These are phyloP conservation scores for Octomys mimax DNA, from an alignment of 2,797 vertebrate species.

Conservation along the genomic window DNA sequence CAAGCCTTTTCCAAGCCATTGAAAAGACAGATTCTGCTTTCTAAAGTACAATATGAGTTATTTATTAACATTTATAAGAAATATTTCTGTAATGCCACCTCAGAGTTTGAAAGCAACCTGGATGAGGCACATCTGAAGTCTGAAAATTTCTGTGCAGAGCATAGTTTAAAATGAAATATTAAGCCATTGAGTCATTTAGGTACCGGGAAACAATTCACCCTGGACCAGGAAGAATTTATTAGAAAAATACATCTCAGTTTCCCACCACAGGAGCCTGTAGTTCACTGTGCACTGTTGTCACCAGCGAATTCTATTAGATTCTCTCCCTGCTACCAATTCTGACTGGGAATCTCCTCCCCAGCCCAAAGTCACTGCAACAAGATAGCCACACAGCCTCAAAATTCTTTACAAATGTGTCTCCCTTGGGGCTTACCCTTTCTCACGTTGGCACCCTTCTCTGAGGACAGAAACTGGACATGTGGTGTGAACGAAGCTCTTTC, in stretches of 20 bases:
- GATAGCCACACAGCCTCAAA: slow-evolving; percentile 65
- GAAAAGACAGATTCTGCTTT: slow-evolving; percentile 62
- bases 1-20: slow-evolving; percentile 5
- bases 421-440: slow-evolving; percentile 69
- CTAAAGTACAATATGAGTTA: slow-evolving; percentile 53
- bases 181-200: slow-evolving; percentile 55
- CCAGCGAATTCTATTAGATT: slow-evolving; percentile 9
- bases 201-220: slow-evolving; percentile 64
- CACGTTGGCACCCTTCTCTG: slow-evolving; percentile 57
- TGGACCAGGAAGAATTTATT: slow-evolving; percentile 65
- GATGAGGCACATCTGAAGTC: slow-evolving; percentile 4
- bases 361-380: slow-evolving; percentile 49
- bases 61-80: slow-evolving; percentile 68
- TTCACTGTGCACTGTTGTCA: not conserved
- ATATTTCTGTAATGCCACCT: slow-evolving; percentile 53
- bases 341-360: slow-evolving; percentile 24
- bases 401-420: slow-evolving; percentile 65
- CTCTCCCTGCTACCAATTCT: slow-evolving; percentile 62
- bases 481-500: slow-evolving; percentile 68
- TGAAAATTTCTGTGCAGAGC: slow-evolving; percentile 65
- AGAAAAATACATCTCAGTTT: slow-evolving; percentile 57
- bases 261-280: not conserved
- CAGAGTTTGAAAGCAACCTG: slow-evolving; percentile 63
- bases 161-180: slow-evolving; percentile 70
- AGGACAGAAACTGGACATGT: slow-evolving; percentile 76